Conservation (phyloP, 2,888 invertebrate genomes). For the Agriotes lineatus region DNA sequence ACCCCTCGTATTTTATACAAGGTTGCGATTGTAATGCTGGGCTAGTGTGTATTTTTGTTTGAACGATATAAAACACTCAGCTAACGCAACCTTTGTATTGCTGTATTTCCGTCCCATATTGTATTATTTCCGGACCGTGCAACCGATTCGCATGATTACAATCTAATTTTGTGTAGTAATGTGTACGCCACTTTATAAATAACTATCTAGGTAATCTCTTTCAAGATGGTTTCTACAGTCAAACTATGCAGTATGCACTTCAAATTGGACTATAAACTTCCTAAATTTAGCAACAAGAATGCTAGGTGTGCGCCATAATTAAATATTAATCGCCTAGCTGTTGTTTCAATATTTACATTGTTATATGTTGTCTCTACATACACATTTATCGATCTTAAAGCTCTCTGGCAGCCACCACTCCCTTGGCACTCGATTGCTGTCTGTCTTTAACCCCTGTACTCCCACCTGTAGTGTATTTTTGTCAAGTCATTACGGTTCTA, state of each 20-base stretch:
- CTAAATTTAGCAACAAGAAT: background rate
- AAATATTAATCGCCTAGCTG: conserved; percentile 14
- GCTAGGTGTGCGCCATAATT: background rate
- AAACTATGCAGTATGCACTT: background rate
- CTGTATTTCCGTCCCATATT: no score
- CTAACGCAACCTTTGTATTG: no score
- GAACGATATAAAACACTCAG: no score
- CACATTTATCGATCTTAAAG: conserved; percentile 5
- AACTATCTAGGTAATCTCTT: no score
- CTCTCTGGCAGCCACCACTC: conserved; percentile 12
- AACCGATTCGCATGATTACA: no score
- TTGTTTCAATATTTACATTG: conserved; percentile 9
- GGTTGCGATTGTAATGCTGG: no score
- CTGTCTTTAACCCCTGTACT: background rate
- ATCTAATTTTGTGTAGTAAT: no score
- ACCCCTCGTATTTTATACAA: no score
- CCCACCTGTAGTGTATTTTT: background rate
- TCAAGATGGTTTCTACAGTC: no score
- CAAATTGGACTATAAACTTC: background rate
- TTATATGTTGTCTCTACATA: background rate
- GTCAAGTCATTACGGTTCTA: background rate
- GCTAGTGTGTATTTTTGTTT: no score
- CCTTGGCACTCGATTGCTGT: background rate
- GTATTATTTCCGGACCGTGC: no score
- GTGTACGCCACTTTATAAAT: no score